phyloP scores from a whole-genome alignment of 1,140 invertebrate species.

The Zaprionus inermis region DNA sequence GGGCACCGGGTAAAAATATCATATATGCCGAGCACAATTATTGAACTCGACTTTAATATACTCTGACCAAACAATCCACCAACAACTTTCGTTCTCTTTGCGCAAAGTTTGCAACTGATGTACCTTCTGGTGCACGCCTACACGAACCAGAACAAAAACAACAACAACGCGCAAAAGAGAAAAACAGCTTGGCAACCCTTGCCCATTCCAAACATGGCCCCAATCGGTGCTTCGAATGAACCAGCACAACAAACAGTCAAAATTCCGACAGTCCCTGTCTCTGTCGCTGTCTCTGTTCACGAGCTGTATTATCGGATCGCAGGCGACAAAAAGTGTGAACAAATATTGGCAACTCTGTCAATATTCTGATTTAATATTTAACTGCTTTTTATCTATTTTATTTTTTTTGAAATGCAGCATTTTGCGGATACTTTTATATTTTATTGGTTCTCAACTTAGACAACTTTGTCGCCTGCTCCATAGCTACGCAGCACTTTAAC shows the following conservation, averaged over 20 bases:
- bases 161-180: background rate
- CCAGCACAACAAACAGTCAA: slow-evolving; percentile 47
- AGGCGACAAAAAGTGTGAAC: slow-evolving; percentile 11
- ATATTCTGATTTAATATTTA: too few relatives aligned
- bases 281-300: slow-evolving; percentile 10
- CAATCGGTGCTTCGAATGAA: slow-evolving; percentile 34
- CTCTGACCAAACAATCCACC: background rate
- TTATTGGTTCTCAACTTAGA: background rate
- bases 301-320: background rate
- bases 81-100: background rate
- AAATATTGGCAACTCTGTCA: too few relatives aligned
- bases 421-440: background rate
- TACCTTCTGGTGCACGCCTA: background rate
- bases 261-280: slow-evolving; percentile 51
- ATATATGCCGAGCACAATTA: background rate
- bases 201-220: slow-evolving; percentile 23
- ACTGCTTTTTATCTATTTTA: too few relatives aligned
- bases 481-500: slow-evolving; percentile 39
- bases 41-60: slow-evolving; percentile 15
- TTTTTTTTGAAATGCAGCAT: background rate
- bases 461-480: slow-evolving; percentile 34
- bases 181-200: slow-evolving; percentile 26
- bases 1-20: background rate
- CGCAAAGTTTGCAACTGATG: slow-evolving; percentile 1
- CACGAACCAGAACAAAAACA: slow-evolving; percentile 5